These are phyloP conservation scores for Timandra comae DNA, from an alignment of 2,888 invertebrate genomes.

Conservation along the genomic window DNA sequence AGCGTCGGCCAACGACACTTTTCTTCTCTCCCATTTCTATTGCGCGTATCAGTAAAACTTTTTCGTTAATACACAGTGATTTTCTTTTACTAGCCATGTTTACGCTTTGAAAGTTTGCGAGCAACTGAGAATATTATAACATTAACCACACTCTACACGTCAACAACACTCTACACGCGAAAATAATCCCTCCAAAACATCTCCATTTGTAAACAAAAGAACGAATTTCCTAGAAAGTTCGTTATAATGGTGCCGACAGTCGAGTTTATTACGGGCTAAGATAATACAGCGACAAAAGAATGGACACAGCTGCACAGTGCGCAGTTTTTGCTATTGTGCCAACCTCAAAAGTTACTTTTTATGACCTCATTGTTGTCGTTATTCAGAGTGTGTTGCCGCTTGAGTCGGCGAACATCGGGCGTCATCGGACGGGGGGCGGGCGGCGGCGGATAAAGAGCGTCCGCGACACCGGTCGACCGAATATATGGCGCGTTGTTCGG, in stretches of 20 bases:
- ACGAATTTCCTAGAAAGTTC: slow-evolving; percentile 13
- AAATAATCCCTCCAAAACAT: not conserved
- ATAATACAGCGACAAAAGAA: slow-evolving; percentile 11
- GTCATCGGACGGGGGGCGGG: too few relatives aligned
- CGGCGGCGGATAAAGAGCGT: too few relatives aligned
- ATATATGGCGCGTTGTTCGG: too few relatives aligned
- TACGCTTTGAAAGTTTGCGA: too few relatives aligned
- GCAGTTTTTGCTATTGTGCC: not conserved
- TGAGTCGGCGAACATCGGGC: too few relatives aligned
- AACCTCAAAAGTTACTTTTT: slow-evolving; percentile 4
- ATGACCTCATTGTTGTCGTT: slow-evolving; percentile 1
- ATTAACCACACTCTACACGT: too few relatives aligned
- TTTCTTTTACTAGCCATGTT: too few relatives aligned
- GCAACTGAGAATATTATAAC: too few relatives aligned
- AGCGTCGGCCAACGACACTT: too few relatives aligned
- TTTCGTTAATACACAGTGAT: too few relatives aligned
- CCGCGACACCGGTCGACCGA: too few relatives aligned
- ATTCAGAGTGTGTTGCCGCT: not conserved
- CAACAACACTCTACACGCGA: too few relatives aligned
- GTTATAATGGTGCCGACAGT: slow-evolving; percentile 8
- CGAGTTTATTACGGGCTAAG: slow-evolving; percentile 10
- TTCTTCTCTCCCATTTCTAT: slow-evolving; percentile 4
- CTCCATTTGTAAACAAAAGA: slow-evolving; percentile 14
- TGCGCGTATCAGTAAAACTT: slow-evolving; percentile 1
- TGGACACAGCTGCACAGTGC: slow-evolving; percentile 4